Evolutionary conservation across 1,140 invertebrate species (phyloP).

Genomic region (Aphelinus atriplicis): DNA sequence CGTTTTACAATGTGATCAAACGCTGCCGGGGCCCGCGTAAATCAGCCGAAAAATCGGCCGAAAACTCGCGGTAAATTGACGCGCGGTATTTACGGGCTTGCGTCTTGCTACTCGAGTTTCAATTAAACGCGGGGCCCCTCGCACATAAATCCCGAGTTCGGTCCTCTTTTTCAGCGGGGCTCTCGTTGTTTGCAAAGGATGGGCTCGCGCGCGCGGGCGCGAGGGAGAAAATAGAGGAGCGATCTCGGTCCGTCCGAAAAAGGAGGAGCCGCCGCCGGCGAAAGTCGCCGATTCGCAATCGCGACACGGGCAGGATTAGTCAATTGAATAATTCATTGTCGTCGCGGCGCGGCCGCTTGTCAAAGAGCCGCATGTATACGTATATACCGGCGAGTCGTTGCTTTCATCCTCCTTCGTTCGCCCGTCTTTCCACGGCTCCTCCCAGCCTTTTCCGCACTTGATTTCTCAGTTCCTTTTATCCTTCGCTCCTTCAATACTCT

Average conservation of each 20-base stretch:
- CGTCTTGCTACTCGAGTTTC: not conserved
- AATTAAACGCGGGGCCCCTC: slow-evolving; percentile 14
- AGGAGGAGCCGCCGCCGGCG: slow-evolving; percentile 35
- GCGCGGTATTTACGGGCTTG: slow-evolving; percentile 19
- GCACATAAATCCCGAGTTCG: slow-evolving; percentile 8
- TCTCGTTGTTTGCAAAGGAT: too few relatives aligned
- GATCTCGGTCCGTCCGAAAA: not conserved
- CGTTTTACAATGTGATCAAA: slow-evolving; percentile 34
- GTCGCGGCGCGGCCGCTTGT: slow-evolving; percentile 52
- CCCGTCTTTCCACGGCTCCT: slow-evolving; percentile 18
- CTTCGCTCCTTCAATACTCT: too few relatives aligned
- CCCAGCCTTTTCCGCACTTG: slow-evolving; percentile 5
- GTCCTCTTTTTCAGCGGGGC: slow-evolving; percentile 37
- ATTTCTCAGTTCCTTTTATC: too few relatives aligned
- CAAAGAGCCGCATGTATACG: slow-evolving; percentile 51
- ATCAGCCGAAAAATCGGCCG: slow-evolving; percentile 24
- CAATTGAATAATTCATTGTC: slow-evolving; percentile 64
- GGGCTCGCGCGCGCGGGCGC: not conserved
- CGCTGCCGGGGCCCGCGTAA: slow-evolving; percentile 18
- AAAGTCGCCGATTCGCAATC: slow-evolving; percentile 48
- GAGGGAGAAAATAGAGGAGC: not conserved
- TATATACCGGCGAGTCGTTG: slow-evolving; percentile 8
- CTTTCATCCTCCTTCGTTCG: slow-evolving; percentile 1
- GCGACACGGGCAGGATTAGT: slow-evolving; percentile 59
- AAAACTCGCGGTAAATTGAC: slow-evolving; percentile 34